phyloP scores from a whole-genome alignment of 2,113 vertebrate genomes.

The Chitala chitala region DNA sequence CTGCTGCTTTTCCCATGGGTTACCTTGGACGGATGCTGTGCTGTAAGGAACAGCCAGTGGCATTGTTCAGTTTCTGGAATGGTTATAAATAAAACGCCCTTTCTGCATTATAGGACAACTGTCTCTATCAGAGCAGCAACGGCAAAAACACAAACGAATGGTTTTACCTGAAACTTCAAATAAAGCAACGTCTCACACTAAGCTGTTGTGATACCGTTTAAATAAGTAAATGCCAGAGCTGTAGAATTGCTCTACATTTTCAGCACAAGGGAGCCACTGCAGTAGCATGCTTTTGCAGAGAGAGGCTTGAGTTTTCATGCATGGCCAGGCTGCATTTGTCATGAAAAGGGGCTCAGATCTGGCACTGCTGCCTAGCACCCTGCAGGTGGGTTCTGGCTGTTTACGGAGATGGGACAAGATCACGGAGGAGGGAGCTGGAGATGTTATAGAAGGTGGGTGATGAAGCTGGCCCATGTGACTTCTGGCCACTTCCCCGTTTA shows the following conservation, averaged over 20 bases:
- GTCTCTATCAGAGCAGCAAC: conserved; percentile 26
- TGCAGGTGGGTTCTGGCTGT: no score
- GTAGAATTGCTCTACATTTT: conserved; percentile 25
- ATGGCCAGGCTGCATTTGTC: no score
- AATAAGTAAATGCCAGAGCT: conserved; percentile 44
- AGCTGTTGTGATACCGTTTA: conserved; percentile 25
- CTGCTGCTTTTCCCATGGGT: not conserved
- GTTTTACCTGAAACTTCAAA: conserved; percentile 32
- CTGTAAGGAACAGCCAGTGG: not conserved
- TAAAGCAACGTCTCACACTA: conserved; percentile 28
- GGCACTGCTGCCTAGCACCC: no score
- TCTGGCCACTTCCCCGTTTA: no score
- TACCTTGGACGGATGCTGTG: not conserved
- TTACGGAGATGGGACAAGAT: no score
- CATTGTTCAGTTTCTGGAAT: conserved; percentile 20
- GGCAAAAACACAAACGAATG: conserved; percentile 32
- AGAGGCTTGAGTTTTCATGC: no score
- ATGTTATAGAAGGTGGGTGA: no score
- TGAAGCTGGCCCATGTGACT: no score
- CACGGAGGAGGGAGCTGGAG: no score
- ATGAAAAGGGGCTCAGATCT: no score
- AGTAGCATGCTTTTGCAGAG: no score
- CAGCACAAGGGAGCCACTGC: not conserved
- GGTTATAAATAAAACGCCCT: conserved; percentile 16
- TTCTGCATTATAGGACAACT: conserved; percentile 14